Conservation (phyloP, 2,113 vertebrate genomes). For the Lonchura striata region DNA sequence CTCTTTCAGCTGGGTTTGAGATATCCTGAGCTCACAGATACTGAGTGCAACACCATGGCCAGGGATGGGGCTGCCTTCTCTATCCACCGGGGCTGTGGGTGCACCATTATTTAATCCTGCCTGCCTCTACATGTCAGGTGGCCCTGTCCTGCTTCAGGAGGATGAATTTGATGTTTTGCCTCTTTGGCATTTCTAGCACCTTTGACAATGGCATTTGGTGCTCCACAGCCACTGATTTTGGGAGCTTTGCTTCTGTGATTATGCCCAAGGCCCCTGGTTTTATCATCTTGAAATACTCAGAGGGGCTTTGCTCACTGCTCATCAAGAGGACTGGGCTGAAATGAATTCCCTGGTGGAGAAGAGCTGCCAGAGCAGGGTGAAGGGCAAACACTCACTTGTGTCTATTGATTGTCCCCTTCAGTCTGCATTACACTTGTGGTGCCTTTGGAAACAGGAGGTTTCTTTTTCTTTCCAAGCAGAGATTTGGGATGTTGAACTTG, state of each 20-base stretch:
- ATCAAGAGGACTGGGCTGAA: neutral
- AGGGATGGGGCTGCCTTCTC: neutral
- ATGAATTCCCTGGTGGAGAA: neutral
- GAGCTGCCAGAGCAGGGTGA: neutral
- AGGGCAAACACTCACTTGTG: neutral
- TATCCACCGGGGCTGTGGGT: rapidly evolving
- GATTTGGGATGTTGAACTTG: neutral
- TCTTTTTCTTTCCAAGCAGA: neutral
- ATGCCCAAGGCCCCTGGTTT: rapidly evolving
- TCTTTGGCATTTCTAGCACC: neutral
- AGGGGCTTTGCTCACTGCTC: neutral
- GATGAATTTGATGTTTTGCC: rapidly evolving
- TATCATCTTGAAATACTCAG: neutral
- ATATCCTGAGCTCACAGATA: neutral
- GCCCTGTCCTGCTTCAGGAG: neutral
- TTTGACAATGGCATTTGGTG: neutral
- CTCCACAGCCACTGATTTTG: neutral
- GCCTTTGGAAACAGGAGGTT: neutral
- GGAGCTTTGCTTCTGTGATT: neutral
- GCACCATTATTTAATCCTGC: neutral
- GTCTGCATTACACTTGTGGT: neutral
- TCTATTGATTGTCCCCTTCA: neutral
- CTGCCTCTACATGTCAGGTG: neutral
- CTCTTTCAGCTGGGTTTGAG: neutral
- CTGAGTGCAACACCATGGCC: rapidly evolving